Evolutionary conservation across 2,888 invertebrate genomes (phyloP), one percentile per base, ranked within the genome.

Genomic region (Chaitophorus viminalis): DNA sequence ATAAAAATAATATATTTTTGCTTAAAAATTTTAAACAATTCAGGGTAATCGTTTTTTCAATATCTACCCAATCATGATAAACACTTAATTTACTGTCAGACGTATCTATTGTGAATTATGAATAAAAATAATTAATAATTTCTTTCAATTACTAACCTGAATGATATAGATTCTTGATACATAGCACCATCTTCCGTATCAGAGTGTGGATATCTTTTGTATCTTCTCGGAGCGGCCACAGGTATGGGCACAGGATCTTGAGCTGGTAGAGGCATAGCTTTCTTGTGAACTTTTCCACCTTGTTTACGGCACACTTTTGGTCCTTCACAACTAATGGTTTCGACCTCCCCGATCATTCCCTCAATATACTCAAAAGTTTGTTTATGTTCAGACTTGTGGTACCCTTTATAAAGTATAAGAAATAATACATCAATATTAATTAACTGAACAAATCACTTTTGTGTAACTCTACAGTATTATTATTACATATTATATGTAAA

Each of bases 181-280:
- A 84, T 91, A 54, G 90, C 90, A 60, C 90, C 89, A 54, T 90
- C 90, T 88, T 90, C 90, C 31, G 90, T 90, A 88, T 90, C 90
- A 6, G 90, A 90, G 89, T 90, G 90, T 21, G 90, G 90, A 88
- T 90, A 90, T 29, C 88, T 88, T 70, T 83, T 88, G 82, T 81
- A 79, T 81, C 81, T 87, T 87, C 87, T 87, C 1, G 87, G 78
- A n/a, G 79, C 87, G 46, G 81, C 87, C 11, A 79, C 46, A n/a
- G 79, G 79, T 25, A 79, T 25, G 5, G 79, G 33, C 6, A 72
- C 25, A 65, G 79, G 72, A 60, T 87, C 87, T 87, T 87, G 65
- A 31, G 25, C 1, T 31, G 81, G 72, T 21, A 25, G 68, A n/a
- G 79, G 74, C 78, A 79, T 81, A 5, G 76, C n/a, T 74, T 87